phyloP scores from a whole-genome alignment of 2,797 vertebrate species.

The Cryptoprocta ferox region DNA sequence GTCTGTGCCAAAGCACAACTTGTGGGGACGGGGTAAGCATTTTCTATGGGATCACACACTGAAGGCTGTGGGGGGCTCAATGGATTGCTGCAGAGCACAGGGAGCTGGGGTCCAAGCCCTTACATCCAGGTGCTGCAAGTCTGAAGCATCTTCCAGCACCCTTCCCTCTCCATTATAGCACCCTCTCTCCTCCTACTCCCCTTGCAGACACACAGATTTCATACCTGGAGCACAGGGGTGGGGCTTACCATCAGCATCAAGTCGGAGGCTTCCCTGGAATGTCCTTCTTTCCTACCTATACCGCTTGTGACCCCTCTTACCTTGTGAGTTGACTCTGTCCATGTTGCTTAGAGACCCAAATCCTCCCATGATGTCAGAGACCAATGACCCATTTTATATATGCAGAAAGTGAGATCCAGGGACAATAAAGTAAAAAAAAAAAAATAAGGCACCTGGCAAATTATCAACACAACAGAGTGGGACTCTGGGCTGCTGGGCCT shows the following conservation, averaged over 20 bases:
- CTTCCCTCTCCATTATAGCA: not conserved
- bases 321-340: not conserved
- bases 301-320: not conserved
- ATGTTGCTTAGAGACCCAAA: not conserved
- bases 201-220: not conserved
- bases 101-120: not conserved
- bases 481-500: not conserved
- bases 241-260: not conserved
- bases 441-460: not conserved
- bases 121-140: not conserved
- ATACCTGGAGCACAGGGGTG: not conserved
- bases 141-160: not conserved
- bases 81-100: not conserved
- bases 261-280: not conserved
- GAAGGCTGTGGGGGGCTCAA: no score
- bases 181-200: not conserved
- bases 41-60: not conserved
- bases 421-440: not conserved
- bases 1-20: not conserved
- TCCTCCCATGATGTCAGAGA: not conserved
- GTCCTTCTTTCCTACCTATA: not conserved
- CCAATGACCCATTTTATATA: not conserved
- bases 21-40: not conserved
- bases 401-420: not conserved
- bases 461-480: no score